A percentile compares a stretch with the other conserved stretches of the same genome.
Evolutionary conservation across 2,888 invertebrate species (phyloP).

Genomic region (Aphidius colemani): DNA sequence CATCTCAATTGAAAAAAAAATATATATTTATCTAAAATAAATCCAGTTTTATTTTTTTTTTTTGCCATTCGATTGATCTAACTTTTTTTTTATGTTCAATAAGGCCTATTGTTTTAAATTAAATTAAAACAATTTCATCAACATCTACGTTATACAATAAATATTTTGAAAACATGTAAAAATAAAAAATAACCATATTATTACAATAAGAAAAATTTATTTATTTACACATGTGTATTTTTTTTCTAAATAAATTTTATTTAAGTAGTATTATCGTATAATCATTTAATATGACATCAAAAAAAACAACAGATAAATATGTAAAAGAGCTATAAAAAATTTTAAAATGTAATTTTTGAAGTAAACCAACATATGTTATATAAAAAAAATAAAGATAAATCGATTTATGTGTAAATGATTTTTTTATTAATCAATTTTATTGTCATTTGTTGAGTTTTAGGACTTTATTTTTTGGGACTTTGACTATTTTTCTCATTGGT

Average conservation of each 20-base stretch:
- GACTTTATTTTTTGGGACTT: no score
- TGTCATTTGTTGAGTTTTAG: background rate
- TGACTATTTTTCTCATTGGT: no score
- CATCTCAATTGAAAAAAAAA: no score
- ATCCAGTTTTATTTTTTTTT: background rate
- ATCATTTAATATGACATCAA: constrained; percentile 5
- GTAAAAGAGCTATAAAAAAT: constrained; percentile 19
- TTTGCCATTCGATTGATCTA: background rate
- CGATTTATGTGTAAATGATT: constrained; percentile 1
- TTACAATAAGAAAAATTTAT: constrained; percentile 26
- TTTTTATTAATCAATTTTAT: background rate
- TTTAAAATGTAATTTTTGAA: constrained; percentile 19
- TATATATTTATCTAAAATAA: no score
- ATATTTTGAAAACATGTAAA: background rate
- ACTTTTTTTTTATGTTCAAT: background rate
- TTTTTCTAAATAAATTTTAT: constrained; percentile 30
- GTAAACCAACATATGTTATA: constrained; percentile 1
- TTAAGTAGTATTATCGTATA: constrained; percentile 27
- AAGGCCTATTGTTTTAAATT: background rate
- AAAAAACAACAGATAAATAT: background rate
- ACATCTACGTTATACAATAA: background rate
- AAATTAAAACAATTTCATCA: background rate
- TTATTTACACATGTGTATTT: constrained; percentile 33
- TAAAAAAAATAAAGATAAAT: constrained; percentile 3
- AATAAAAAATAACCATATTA: background rate